A percentile compares a stretch with the other conserved stretches of the same genome.
Evolutionary conservation across 2,113 vertebrate genomes (phyloP).

Genomic region (Sinocyclocheilus maitianheensis): DNA sequence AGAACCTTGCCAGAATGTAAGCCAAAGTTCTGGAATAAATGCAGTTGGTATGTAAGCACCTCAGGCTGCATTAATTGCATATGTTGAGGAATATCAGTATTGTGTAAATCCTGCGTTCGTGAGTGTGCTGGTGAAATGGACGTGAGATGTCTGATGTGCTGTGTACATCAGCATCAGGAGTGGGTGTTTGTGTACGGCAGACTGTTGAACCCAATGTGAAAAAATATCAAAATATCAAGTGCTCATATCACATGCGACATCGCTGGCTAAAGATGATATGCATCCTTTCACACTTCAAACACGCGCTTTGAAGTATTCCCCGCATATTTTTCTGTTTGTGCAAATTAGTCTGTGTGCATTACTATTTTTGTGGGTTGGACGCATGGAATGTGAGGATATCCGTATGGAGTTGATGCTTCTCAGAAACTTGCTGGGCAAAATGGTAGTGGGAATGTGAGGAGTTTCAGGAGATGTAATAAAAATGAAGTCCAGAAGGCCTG

Average conservation of each 20-base stretch:
- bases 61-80: too few relatives aligned
- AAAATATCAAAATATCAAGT: not conserved
- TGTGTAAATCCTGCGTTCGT: not conserved
- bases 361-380: conserved; percentile 35
- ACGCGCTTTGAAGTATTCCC: conserved; percentile 21
- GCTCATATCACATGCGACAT: not conserved
- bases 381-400: conserved; percentile 12
- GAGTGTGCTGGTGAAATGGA: not conserved
- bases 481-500: not conserved
- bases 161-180: not conserved
- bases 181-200: not conserved
- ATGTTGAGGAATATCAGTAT: too few relatives aligned
- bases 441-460: not conserved
- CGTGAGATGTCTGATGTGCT: not conserved
- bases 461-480: not conserved
- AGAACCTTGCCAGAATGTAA: too few relatives aligned
- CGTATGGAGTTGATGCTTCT: not conserved
- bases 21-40: too few relatives aligned
- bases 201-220: not conserved
- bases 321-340: not conserved
- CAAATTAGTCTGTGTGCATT: conserved; percentile 1
- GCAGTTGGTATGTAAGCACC: too few relatives aligned
- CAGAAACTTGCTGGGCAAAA: not conserved
- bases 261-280: conserved; percentile 19
- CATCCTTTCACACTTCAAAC: conserved; percentile 52